Evolutionary conservation across 1,140 invertebrate species (phyloP), one percentile per base, ranked within the genome.

Genomic region (Bombus haemorrhoidalis): DNA sequence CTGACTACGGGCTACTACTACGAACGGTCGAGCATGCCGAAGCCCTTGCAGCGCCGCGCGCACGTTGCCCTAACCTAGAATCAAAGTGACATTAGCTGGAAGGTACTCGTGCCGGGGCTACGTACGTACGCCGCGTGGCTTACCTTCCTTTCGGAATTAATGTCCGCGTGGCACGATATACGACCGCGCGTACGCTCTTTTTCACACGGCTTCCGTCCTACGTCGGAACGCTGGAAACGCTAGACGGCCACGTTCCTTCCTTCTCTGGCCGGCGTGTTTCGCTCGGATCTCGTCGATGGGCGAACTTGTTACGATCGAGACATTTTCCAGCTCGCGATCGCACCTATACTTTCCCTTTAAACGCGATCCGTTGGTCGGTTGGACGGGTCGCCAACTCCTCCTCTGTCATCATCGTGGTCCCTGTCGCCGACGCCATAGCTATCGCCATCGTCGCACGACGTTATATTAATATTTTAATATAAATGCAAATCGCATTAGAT

Each of bases 401-500:
- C 66, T 22, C 18, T 22, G 8, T 25, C 66, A 34, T 68, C 66
- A 22, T 34, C 89, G 90, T 87, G 89, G 87, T 92, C 87, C 75
- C 68, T 53, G 78, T 28, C 84, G 81, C 71, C 72, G 78, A 28
- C 81, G 47, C 43, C 43, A n/a, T 25, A 43, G 37, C 47, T 66
- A 5, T n/a, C 85, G 57, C 32, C 39, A 53, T 25, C n/a, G 82
- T 37, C 41, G 73, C 86, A 73, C 41, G 34, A 64, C 90, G 91
- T 88, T 90, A 92, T 92, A 93, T 93, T 93, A 93, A 93, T 93
- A 93, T 92, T 93, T 93, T 93, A 93, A 93, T 93, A 93, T 93
- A 93, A 92, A 93, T 93, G 92, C 93, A 93, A 93, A 93, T 93
- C 90, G 91, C 90, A 91, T 93, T 92, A 93, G 93, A 92, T 93